phyloP scores from a whole-genome alignment of 2,888 invertebrate genomes.

The Zygogramma bicolorata region DNA sequence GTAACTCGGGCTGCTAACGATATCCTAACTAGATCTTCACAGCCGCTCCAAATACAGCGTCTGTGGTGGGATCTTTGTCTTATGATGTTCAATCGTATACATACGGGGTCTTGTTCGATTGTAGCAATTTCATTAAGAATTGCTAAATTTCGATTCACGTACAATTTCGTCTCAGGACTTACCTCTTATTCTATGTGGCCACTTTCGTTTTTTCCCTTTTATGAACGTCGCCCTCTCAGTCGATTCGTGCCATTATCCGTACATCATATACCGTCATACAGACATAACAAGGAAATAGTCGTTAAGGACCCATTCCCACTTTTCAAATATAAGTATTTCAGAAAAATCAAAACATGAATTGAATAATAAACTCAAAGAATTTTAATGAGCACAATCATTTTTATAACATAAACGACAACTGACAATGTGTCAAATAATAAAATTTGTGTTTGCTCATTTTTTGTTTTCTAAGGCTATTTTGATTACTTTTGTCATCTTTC shows the following conservation, averaged over 20 bases:
- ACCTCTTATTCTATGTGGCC: no score
- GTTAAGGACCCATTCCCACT: neutral
- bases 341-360: neutral
- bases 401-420: neutral
- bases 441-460: neutral
- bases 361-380: neutral
- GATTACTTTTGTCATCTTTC: neutral
- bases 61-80: neutral
- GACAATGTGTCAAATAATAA: neutral
- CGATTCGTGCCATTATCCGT: neutral
- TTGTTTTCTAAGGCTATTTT: neutral
- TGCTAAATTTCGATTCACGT: neutral
- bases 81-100: no score
- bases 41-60: neutral
- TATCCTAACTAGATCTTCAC: neutral
- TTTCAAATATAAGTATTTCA: neutral
- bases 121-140: neutral
- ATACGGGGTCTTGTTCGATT: neutral
- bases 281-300: neutral
- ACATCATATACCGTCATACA: neutral
- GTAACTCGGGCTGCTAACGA: neutral
- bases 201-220: no score
- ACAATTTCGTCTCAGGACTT: no score
- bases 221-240: neutral
- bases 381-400: neutral